These are phyloP conservation scores for Dicycla oo DNA, from an alignment of 2,888 invertebrate genomes.

Conservation along the genomic window DNA sequence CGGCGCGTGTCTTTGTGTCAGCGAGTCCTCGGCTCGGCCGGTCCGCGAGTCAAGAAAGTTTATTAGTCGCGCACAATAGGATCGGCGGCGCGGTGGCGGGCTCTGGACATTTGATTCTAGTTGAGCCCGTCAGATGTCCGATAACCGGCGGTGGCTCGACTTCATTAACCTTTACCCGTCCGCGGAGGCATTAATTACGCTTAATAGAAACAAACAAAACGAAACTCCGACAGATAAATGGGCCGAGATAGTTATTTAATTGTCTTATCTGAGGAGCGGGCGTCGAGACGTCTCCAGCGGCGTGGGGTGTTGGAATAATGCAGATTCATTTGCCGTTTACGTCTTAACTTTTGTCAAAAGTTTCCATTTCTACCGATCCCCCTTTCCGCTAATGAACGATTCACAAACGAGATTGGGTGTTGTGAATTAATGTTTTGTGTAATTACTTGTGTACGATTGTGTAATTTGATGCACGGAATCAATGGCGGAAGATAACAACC, in stretches of 20 bases:
- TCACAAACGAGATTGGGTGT: slow-evolving; percentile 82
- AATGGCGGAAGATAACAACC: slow-evolving; percentile 63
- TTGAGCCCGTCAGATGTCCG: slow-evolving; percentile 78
- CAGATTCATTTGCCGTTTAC: slow-evolving; percentile 85
- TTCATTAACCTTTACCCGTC: slow-evolving; percentile 86
- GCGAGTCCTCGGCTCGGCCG: slow-evolving; percentile 12
- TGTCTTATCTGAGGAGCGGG: slow-evolving; percentile 82
- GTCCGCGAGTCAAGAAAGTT: slow-evolving; percentile 58
- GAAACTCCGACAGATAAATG: slow-evolving; percentile 85
- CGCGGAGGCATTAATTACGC: slow-evolving; percentile 84
- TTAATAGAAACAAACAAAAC: slow-evolving; percentile 89
- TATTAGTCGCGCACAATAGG: slow-evolving; percentile 64
- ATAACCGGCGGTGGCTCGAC: slow-evolving; percentile 76
- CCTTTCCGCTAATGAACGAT: slow-evolving; percentile 84
- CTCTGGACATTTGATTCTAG: slow-evolving; percentile 54
- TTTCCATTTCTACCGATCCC: slow-evolving; percentile 78
- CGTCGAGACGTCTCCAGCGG: slow-evolving; percentile 69
- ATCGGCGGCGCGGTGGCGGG: slow-evolving; percentile 41
- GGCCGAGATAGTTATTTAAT: slow-evolving; percentile 87
- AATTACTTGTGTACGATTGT: slow-evolving; percentile 80
- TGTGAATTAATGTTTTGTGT: slow-evolving; percentile 84
- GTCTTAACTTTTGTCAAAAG: slow-evolving; percentile 86
- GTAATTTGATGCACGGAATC: slow-evolving; percentile 71
- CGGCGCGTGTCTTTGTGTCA: slow-evolving; percentile 50
- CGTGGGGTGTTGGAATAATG: slow-evolving; percentile 75